Evolutionary conservation across 2,797 vertebrate species (phyloP).

Genomic region (Channa striata): DNA sequence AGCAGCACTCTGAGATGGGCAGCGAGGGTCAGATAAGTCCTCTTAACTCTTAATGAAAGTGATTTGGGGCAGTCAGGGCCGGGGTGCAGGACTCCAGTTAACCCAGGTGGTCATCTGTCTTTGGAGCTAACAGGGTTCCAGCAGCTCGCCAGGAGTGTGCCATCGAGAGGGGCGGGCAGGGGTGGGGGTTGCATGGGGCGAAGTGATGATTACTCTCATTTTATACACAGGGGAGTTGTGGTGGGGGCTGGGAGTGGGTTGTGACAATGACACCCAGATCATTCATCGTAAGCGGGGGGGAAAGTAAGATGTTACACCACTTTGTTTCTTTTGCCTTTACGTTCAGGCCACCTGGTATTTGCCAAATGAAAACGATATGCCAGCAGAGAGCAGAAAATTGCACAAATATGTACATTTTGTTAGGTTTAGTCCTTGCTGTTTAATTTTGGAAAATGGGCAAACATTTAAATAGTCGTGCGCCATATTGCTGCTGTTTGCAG

Average conservation of each 20-base stretch:
- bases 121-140: constrained; percentile 67
- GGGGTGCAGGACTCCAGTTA: constrained; percentile 77
- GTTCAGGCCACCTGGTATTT: constrained; percentile 59
- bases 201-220: constrained; percentile 77
- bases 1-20: constrained; percentile 80
- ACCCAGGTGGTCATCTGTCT: constrained; percentile 81
- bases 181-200: not conserved
- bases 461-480: constrained; percentile 35
- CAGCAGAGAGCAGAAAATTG: constrained; percentile 18
- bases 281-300: constrained; percentile 63
- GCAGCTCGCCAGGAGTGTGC: constrained; percentile 57
- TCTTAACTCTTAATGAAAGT: constrained; percentile 87
- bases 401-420: constrained; percentile 18
- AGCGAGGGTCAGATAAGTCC: constrained; percentile 85
- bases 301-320: constrained; percentile 75
- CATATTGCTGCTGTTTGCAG: constrained; percentile 45
- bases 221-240: constrained; percentile 70
- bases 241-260: constrained; percentile 46
- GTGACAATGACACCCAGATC: constrained; percentile 75
- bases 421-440: not conserved
- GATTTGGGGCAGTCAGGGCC: constrained; percentile 77
- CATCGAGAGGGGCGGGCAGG: constrained; percentile 16
- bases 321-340: constrained; percentile 62
- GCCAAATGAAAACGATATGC: constrained; percentile 57
- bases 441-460: constrained; percentile 29